Evolutionary conservation across 2,797 vertebrate species (phyloP), one percentile per base, ranked within the genome.

Genomic region (Dallia pectoralis): DNA sequence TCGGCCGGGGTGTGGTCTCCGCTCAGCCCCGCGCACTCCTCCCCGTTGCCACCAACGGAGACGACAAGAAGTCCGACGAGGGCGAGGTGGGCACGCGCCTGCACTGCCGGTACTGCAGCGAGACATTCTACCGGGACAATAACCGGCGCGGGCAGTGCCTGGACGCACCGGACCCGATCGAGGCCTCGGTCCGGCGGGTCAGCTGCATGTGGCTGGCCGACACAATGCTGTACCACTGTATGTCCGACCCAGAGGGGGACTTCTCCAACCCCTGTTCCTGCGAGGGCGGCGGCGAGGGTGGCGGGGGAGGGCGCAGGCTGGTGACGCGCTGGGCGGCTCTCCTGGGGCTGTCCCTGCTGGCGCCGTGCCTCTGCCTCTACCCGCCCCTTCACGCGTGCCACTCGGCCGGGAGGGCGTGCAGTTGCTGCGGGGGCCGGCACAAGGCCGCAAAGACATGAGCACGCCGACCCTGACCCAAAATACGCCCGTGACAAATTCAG

Each of bases 121-220:
- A 96, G 90, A 91, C 96, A 80, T 99, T 99, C 87, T 95, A 94
- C 81, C 87, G 93, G 0, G 93, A 95, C 63, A 93, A 96, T 81
- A 99, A 99, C 89, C 89, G 94, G 18, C 86, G 96, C 74, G 97
- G 97, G 16, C 95, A 90, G 59, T 99, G 97, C 85, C 97, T 96
- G 85, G 97, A 99, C 33, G 97, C 97, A 0, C 97, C 97, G 0
- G 97, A 98, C 90, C 91, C 96, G 0, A 91, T 95, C 77, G 93
- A 93, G 76, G 94, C 89, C 62, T 98, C 96, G 88, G 95, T 99
- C 87, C 94, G 92, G 81, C 90, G 94, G 69, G 94, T 94, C 87
- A 99, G 97, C 93, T 99, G 96, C 89, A 97, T 99, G 97, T 97
- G 96, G 95, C 95, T 97, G 0, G 97, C 97, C 29, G 97, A 99